Evolutionary conservation across 2,113 vertebrate species (phyloP), one percentile per base, ranked within the genome.

Genomic region (Artemisiospiza belli): DNA sequence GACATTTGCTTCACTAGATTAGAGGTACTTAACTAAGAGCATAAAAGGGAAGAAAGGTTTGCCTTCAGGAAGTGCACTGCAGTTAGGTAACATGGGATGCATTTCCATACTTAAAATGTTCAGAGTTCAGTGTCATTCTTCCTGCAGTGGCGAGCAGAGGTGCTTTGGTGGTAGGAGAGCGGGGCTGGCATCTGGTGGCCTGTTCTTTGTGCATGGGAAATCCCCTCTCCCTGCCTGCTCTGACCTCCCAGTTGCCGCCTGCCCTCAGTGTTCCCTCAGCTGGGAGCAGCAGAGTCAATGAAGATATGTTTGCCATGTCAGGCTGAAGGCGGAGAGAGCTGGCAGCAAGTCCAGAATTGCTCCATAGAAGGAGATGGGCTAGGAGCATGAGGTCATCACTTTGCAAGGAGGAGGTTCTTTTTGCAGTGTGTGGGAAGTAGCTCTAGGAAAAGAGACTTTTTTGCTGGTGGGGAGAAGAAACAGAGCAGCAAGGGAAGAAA

Each of bases 371-470:
- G 91, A 89, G 80, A 85, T 88, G 72, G 92, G 55, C 52, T 63
- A 72, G 91, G 68, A 75, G 95, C 73, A 92, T 97, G 92, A 97
- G 76, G 68, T 96, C 91, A 96, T 95, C 83, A 24, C 35, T 90
- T 64, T 27, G 2, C 33, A 72, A 66, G 94, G 92, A 94, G 86
- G 91, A 84, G 67, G 6, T 68, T 68, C 87, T 31, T 88, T 83
- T 49, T 81, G 22, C 57, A 41, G 22, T 39, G 61, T 94, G 76
- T 89, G 57, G 73, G 64, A 87, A 92, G 88, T 83, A 67, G 76
- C 59, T 81, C 80, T 86, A 70, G 78, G 55, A 35, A 90, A 30
- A 55, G 72, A 66, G 63, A 12, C 63, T 75, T 58, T 66, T 86
- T 80, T 79, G 8, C 51, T 23, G 23, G 3, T 6, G 1, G 23